Evolutionary conservation across 2,113 vertebrate species (phyloP).

Genomic region (Potamarius usumacintae): DNA sequence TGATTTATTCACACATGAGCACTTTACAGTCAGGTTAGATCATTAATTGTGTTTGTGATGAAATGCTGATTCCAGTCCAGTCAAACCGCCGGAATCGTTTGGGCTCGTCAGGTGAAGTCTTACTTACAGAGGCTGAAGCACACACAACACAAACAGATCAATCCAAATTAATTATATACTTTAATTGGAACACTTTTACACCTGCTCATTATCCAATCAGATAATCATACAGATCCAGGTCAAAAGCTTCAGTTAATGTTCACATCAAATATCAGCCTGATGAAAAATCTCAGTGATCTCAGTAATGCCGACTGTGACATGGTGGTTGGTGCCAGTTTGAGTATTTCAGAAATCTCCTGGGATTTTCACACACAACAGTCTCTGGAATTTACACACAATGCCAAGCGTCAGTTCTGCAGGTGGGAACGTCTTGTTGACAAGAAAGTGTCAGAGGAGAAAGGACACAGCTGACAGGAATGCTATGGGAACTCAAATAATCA

Average conservation of each 20-base stretch:
- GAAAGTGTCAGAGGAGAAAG: too few species aligned
- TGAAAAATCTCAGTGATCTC: neutral
- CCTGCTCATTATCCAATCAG: neutral
- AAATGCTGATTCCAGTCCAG: neutral
- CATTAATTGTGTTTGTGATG: neutral
- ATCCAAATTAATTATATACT: neutral
- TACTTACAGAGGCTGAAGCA: constrained; percentile 18
- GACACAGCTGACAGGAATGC: too few species aligned
- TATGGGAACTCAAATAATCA: too few species aligned
- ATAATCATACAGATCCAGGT: neutral
- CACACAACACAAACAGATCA: neutral
- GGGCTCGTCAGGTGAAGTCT: neutral
- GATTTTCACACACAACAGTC: too few species aligned
- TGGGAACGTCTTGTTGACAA: too few species aligned
- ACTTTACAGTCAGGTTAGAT: neutral
- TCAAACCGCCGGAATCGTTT: neutral
- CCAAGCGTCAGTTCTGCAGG: too few species aligned
- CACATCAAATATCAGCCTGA: neutral
- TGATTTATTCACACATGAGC: neutral
- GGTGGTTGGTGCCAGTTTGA: neutral
- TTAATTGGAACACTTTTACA: neutral
- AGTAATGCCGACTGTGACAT: neutral
- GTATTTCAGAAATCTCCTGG: neutral
- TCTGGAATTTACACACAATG: neutral
- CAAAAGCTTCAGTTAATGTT: neutral